A percentile compares a stretch with the other conserved stretches of the same genome.
Conservation (phyloP, 2,113 vertebrate genomes). For the Gallinago undulata region DNA sequence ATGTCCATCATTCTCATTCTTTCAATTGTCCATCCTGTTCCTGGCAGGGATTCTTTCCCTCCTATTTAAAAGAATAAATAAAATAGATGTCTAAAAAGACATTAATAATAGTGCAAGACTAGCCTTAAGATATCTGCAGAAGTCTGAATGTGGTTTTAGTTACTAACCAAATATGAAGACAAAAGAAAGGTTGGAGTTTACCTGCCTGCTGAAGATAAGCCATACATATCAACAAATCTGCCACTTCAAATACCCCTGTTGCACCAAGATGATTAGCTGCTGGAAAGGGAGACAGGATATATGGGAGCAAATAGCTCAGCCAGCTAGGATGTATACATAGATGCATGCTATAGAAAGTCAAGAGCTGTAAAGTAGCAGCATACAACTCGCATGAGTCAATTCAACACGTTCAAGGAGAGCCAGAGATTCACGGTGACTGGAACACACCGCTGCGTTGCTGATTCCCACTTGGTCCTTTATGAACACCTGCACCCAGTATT, state of each 20-base stretch:
- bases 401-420: background rate
- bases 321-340: background rate
- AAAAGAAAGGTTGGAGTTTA: background rate
- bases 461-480: background rate
- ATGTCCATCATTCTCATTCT: background rate
- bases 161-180: background rate
- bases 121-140: background rate
- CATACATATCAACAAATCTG: background rate
- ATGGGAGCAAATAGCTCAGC: background rate
- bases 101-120: background rate
- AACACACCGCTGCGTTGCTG: rapidly evolving
- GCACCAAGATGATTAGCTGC: background rate
- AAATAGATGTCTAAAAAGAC: background rate
- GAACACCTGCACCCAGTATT: background rate
- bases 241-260: background rate
- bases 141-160: background rate
- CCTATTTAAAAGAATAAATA: background rate
- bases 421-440: background rate
- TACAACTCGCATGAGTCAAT: background rate
- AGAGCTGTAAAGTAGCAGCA: background rate
- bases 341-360: background rate
- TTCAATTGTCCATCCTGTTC: background rate
- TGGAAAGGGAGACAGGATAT: background rate
- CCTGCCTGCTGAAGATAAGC: background rate
- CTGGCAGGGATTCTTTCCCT: background rate